phyloP scores from a whole-genome alignment of 2,113 vertebrate species.

The Typhlomys cinereus region DNA sequence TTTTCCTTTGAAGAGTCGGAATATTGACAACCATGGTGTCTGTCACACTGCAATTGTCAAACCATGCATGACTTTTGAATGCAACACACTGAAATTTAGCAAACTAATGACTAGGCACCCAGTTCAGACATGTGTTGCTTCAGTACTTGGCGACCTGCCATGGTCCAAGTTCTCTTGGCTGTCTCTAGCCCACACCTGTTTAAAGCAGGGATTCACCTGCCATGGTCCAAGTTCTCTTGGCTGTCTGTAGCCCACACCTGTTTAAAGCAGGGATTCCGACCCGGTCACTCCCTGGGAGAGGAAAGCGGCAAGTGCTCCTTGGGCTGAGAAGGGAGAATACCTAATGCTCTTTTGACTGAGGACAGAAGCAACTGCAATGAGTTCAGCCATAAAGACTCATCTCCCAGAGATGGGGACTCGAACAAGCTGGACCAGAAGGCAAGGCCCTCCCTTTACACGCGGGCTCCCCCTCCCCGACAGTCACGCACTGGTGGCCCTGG shows the following conservation, averaged over 20 bases:
- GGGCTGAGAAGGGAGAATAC: background rate
- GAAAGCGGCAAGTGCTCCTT: background rate
- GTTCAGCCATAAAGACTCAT: background rate
- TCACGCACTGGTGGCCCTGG: constrained; percentile 97
- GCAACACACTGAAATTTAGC: background rate
- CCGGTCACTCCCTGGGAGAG: background rate
- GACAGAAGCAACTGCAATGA: background rate
- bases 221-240: background rate
- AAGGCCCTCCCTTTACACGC: background rate
- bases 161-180: background rate
- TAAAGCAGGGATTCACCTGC: background rate
- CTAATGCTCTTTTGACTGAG: background rate
- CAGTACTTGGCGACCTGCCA: no score
- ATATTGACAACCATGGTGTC: rapidly evolving
- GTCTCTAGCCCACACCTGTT: background rate
- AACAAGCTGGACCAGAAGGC: background rate
- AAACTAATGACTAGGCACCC: background rate
- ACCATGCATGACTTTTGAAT: background rate
- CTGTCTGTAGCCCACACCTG: background rate
- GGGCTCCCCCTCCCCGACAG: background rate
- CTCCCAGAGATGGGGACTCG: background rate
- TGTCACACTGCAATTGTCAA: rapidly evolving
- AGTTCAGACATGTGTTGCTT: background rate
- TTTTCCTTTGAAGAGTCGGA: background rate
- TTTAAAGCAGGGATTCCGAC: background rate